Base-by-base conservation (phyloP, 2,888 invertebrate species). In the Tridacna crocea region DNA sequence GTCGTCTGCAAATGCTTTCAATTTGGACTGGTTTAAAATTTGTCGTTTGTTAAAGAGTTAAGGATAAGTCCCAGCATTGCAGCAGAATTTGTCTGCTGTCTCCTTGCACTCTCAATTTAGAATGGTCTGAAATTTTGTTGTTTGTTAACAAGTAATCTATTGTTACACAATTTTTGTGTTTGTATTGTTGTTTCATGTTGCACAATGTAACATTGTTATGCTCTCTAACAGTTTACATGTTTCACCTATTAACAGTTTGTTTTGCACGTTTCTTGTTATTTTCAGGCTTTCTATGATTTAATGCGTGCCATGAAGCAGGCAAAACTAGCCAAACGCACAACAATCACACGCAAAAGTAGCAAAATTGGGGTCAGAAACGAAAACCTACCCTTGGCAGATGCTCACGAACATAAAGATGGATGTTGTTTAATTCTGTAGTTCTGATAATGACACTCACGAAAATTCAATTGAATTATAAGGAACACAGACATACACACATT, bases 201-300 rank as follows among this genome's bases (percentile, higher is more conserved):
- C 61, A 61, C 24, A 11, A 11, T 61, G 61, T 61, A n/a, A n/a
- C n/a, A 3, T 61, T 61, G 61, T 61, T n/a, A 6, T 55, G n/a
- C 17, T n/a, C 10, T 55, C 19, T 55, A 55, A 19, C 19, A 19
- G 55, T 55, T 55, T 55, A 3, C 3, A 6, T 55, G 19, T 19
- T 19, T 19, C 55, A 55, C 55, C 19, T 55, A 19, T 4, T 66
- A 66, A 36, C 4, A 26, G 13, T 66, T 27, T 66, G 27, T 36
- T 66, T 66, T 66, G 36, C 66, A 36, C 12, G 66, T 51, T 70
- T 70, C 36, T 36, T 36, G 36, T 36, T 36, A 47, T 68, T 68
- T 90, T 66, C 92, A 92, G 92, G 88, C 82, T 47, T 91, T 92
- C 85, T 92, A 90, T 90, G 91, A 91, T 82, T 88, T 92, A 68